Evolutionary conservation across 2,888 invertebrate species (phyloP).

Genomic region (Stegana nigrithorax): DNA sequence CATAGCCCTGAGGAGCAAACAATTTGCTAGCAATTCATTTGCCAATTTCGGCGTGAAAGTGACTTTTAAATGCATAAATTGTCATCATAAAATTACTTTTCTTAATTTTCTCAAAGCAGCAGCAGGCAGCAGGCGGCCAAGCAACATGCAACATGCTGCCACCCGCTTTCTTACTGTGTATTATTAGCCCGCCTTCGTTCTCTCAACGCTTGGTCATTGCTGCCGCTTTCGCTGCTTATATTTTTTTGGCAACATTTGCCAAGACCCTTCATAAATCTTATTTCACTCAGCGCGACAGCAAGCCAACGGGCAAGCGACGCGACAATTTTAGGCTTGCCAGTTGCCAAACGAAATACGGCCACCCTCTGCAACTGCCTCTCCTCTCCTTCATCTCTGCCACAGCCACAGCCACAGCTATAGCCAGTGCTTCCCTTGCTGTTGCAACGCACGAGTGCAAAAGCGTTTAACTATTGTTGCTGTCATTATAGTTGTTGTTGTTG

Average conservation of each 20-base stretch:
- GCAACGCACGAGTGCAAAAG: no score
- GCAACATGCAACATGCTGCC: no score
- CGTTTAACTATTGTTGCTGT: no score
- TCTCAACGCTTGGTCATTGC: no score
- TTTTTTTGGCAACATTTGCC: slow-evolving; percentile 28
- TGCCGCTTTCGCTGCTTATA: no score
- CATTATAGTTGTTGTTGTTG: background rate
- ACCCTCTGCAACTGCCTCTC: no score
- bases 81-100: slow-evolving; percentile 24
- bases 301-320: background rate
- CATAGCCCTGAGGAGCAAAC: no score
- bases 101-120: slow-evolving; percentile 15
- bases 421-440: no score
- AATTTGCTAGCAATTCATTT: background rate
- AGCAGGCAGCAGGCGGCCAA: background rate
- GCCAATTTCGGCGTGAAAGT: slow-evolving; percentile 9
- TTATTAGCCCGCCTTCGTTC: background rate
- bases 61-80: slow-evolving; percentile 21
- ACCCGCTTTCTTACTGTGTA: background rate
- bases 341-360: no score
- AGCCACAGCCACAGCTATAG: no score
- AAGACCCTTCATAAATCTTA: slow-evolving; percentile 29
- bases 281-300: slow-evolving; percentile 1
- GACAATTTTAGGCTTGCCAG: background rate
- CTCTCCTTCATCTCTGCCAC: no score